Base-by-base conservation (phyloP, 1,140 invertebrate species). In the Notospermus geniculatus region DNA sequence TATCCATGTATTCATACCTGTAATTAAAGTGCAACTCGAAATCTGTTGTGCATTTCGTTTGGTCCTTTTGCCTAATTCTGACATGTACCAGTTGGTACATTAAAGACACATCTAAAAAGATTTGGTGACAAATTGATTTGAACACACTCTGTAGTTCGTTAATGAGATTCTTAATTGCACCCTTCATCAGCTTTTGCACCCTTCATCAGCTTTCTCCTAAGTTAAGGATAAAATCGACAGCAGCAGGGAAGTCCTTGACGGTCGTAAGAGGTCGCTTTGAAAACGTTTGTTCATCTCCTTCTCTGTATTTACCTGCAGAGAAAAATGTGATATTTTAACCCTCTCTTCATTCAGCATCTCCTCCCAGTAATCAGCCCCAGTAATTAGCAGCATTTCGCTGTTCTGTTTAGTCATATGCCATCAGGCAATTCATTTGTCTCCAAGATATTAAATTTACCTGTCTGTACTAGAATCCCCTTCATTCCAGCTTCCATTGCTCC, bases 401-500 rank as follows among this genome's bases (percentile, higher is more conserved):
- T 13, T 13, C 11, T 43, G 11, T 43, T 11, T 11, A 43, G 11
- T 43, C 11, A 43, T 13, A 13, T 43, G 11, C 11, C 11, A 43
- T 13, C 19, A 11, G 19, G 39, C 11, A 13, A 43, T 43, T 43
- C 19, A 19, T 19, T 43, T 43, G 11, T 43, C 19, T 13, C 19
- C 19, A 11, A 19, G 11, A 13, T 11, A 13, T 11, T 13, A 43
- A 13, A 19, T 43, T 43, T 43, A 77, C 79, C 91, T 5, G 92
- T 93, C 81, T 90, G 85, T 0, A 94, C 91, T 29, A 93, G 79
- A 69, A 90, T 85, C 17, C 88, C 90, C 71, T 80, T 80, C 54
- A 93, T 85, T 22, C 91, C 91, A 46, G 86, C 79, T 28, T 82
- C 78, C 76, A 89, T 86, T 2, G 91, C 90, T 13, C 91, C 91